Evolutionary conservation across 2,113 vertebrate species (phyloP).

Genomic region (Nettapus auritus): DNA sequence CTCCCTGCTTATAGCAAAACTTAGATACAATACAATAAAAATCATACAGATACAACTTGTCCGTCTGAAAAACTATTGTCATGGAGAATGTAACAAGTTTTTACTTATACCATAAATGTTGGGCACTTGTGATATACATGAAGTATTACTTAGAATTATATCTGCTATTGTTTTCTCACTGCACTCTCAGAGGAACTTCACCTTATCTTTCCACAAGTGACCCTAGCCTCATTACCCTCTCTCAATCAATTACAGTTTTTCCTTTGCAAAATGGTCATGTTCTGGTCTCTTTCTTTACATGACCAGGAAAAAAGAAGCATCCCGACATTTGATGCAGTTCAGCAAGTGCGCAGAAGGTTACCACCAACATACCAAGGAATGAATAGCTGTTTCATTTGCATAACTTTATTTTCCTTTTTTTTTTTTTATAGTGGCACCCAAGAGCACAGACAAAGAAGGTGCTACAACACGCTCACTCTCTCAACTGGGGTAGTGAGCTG

Average conservation of each 20-base stretch:
- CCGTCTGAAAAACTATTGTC: background rate
- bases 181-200: background rate
- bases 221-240: background rate
- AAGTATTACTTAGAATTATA: background rate
- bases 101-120: background rate
- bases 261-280: background rate
- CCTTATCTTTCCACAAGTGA: background rate
- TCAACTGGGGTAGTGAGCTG: background rate
- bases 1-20: background rate
- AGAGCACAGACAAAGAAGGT: background rate
- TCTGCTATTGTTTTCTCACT: background rate
- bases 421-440: background rate
- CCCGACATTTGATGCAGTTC: background rate
- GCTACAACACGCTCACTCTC: background rate
- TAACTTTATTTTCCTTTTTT: background rate
- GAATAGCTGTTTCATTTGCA: background rate
- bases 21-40: background rate
- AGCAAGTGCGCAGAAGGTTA: background rate
- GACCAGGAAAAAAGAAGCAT: background rate
- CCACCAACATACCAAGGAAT: background rate
- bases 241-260: background rate
- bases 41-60: background rate
- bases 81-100: background rate
- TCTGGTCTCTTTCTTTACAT: background rate
- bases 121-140: background rate